These are phyloP conservation scores for Sphinx pinastri DNA, from an alignment of 2,888 invertebrate genomes.

Conservation along the genomic window DNA sequence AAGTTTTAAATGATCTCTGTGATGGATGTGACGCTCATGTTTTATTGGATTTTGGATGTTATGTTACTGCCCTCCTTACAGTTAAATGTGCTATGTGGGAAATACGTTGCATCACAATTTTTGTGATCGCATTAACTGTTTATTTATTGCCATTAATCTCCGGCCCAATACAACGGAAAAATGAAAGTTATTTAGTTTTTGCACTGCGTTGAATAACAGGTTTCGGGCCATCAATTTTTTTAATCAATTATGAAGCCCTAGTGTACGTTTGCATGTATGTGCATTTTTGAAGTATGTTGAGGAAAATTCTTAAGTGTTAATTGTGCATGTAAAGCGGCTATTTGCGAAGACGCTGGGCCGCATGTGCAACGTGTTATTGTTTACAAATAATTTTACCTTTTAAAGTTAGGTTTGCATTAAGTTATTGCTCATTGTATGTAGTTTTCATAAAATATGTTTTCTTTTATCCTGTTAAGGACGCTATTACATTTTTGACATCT, in stretches of 20 bases:
- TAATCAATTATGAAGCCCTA: neutral
- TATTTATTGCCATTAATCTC: neutral
- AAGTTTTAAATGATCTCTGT: neutral
- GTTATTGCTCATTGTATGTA: conserved; percentile 29
- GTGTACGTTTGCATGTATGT: neutral
- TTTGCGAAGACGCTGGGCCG: neutral
- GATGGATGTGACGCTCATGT: neutral
- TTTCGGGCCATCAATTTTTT: conserved; percentile 1
- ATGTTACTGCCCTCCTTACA: neutral
- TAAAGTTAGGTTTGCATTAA: conserved; percentile 27
- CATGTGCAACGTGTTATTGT: conserved; percentile 2
- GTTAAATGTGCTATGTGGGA: conserved; percentile 1
- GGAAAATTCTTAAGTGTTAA: conserved; percentile 5
- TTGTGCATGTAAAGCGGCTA: conserved; percentile 4
- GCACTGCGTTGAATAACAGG: conserved; percentile 1
- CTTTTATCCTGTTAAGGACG: neutral
- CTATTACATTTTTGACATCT: too few species aligned
- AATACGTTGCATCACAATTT: conserved; percentile 2
- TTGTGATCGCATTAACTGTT: neutral
- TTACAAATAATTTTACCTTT: conserved; percentile 26
- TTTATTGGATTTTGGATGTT: neutral
- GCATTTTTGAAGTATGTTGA: neutral
- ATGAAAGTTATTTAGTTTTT: neutral
- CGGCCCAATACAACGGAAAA: neutral
- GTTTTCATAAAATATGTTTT: neutral